These are phyloP conservation scores for Drosophila maculinotata DNA, from an alignment of 2,888 invertebrate genomes.

Conservation along the genomic window DNA sequence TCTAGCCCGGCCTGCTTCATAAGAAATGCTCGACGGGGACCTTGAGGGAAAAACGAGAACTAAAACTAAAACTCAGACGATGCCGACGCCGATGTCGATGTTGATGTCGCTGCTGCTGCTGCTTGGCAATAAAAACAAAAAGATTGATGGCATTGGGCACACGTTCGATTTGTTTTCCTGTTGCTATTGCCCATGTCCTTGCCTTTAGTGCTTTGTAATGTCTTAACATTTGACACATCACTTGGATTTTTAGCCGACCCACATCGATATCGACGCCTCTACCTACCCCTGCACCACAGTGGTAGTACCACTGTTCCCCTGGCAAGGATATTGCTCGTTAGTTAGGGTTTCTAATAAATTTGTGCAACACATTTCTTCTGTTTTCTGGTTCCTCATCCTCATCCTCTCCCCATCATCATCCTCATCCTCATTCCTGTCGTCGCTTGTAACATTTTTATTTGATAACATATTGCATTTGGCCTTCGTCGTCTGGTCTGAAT, in stretches of 20 bases:
- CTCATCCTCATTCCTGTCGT: conserved; percentile 60
- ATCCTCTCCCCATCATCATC: conserved; percentile 1
- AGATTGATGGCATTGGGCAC: conserved; percentile 82
- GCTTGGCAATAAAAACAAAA: conserved; percentile 79
- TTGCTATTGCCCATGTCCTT: conserved; percentile 71
- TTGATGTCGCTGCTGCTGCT: conserved; percentile 34
- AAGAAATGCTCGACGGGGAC: conserved; percentile 68
- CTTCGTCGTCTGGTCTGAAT: conserved; percentile 47
- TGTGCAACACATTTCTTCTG: conserved; percentile 79
- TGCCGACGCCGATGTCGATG: conserved; percentile 25
- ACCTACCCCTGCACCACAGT: conserved; percentile 1
- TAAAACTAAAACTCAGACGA: conserved; percentile 9
- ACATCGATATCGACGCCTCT: conserved; percentile 47
- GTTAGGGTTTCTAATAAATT: conserved; percentile 82
- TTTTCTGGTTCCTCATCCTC: conserved; percentile 40
- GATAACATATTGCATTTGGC: conserved; percentile 79
- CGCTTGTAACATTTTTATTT: conserved; percentile 81
- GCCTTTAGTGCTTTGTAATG: conserved; percentile 82
- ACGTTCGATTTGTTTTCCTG: conserved; percentile 82
- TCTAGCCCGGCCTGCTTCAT: no score
- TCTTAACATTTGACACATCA: conserved; percentile 84
- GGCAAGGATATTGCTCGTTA: conserved; percentile 80
- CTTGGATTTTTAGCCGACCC: conserved; percentile 67
- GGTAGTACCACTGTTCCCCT: neutral
- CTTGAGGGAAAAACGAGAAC: conserved; percentile 25